phyloP scores from a whole-genome alignment of 2,113 vertebrate species.

The Acanthisitta chloris region DNA sequence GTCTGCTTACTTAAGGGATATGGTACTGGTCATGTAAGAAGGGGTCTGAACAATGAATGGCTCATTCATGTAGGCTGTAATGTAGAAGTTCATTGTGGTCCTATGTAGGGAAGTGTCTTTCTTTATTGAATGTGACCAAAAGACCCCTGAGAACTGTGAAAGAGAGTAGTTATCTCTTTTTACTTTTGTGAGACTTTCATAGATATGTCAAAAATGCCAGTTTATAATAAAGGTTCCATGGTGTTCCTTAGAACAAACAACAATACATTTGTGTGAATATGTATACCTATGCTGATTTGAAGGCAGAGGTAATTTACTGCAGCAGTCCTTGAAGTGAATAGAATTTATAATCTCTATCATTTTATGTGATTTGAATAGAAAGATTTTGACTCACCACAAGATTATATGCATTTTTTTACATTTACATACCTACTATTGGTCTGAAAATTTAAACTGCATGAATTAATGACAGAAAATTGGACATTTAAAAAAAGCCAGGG shows the following conservation, averaged over 20 bases:
- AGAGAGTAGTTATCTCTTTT: neutral
- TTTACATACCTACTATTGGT: neutral
- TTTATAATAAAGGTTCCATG: neutral
- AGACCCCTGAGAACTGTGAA: neutral
- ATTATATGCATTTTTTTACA: neutral
- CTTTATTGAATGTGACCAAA: neutral
- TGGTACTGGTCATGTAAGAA: neutral
- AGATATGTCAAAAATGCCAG: neutral
- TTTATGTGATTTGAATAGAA: neutral
- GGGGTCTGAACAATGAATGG: neutral
- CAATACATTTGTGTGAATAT: neutral
- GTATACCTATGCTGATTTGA: neutral
- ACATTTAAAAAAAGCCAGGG: neutral
- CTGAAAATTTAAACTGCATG: neutral
- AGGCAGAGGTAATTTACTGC: neutral
- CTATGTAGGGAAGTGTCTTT: neutral
- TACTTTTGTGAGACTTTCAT: neutral
- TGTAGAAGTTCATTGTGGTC: neutral
- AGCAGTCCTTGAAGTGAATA: neutral
- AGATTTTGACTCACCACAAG: neutral
- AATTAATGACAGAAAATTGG: neutral
- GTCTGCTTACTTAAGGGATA: neutral
- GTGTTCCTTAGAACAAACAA: neutral
- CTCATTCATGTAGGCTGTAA: neutral
- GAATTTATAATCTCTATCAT: neutral